phyloP scores from a whole-genome alignment of 2,888 invertebrate species.

The Dicranocentrus wangi region DNA sequence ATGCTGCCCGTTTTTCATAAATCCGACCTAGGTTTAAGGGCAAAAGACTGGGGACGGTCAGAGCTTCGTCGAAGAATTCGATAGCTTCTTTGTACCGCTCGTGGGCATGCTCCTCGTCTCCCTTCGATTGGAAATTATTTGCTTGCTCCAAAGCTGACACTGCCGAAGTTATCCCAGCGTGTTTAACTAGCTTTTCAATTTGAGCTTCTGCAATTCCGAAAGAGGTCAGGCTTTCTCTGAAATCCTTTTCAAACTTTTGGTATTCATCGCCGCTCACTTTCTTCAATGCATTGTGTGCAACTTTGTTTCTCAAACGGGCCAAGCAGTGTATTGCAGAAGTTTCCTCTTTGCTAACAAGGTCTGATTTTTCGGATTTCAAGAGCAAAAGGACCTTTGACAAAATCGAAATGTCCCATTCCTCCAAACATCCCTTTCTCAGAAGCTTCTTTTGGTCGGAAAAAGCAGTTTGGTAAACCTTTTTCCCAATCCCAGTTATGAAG shows the following conservation, averaged over 20 bases:
- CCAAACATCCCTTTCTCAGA: not conserved
- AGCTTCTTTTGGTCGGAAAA: not conserved
- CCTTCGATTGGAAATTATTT: conserved; percentile 17
- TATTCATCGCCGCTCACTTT: conserved; percentile 25
- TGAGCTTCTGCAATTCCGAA: conserved; percentile 32
- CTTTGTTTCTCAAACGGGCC: conserved; percentile 33
- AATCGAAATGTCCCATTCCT: not conserved
- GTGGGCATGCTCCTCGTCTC: conserved; percentile 1
- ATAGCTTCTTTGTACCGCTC: conserved; percentile 34
- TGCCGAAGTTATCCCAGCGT: conserved; percentile 1
- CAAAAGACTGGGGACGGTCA: conserved; percentile 21
- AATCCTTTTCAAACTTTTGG: conserved; percentile 5
- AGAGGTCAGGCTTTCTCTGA: not conserved
- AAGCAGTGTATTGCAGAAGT: not conserved
- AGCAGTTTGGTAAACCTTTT: not conserved
- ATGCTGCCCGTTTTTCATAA: conserved; percentile 52
- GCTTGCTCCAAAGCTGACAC: not conserved
- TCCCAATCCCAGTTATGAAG: not conserved
- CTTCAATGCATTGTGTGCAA: conserved; percentile 31
- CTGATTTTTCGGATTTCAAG: not conserved
- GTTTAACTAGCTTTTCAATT: conserved; percentile 17
- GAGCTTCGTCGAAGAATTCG: conserved; percentile 40
- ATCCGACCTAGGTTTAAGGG: conserved; percentile 6
- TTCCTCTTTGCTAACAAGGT: not conserved
- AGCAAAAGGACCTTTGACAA: not conserved